Conservation (phyloP, 2,888 invertebrate genomes). For the Scrobipalpa costella region DNA sequence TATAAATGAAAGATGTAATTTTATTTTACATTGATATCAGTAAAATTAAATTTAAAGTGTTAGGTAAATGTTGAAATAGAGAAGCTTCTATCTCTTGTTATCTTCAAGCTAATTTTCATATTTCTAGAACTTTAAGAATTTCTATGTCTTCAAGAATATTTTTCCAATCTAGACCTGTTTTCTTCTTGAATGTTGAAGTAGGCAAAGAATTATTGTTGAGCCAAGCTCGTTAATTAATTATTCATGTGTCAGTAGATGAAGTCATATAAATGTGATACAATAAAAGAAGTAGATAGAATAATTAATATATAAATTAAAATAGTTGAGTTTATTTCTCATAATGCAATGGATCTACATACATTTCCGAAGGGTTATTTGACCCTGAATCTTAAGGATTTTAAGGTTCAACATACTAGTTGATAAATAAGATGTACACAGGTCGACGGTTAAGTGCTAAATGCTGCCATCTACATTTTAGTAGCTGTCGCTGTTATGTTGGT, state of each 20-base stretch:
- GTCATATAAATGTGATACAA: conserved; percentile 65
- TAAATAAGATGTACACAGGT: too few species aligned
- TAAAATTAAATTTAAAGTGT: not conserved
- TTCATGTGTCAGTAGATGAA: conserved; percentile 45
- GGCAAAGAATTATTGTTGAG: conserved; percentile 34
- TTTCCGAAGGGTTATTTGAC: too few species aligned
- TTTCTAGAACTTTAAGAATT: conserved; percentile 15
- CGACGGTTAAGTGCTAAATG: too few species aligned
- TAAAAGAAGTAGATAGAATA: conserved; percentile 33
- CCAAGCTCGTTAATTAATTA: conserved; percentile 41
- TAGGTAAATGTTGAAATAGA: conserved; percentile 18
- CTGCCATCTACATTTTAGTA: too few species aligned
- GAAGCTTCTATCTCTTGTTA: conserved; percentile 23
- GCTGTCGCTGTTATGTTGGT: too few species aligned
- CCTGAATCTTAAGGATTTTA: too few species aligned
- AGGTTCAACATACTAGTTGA: too few species aligned
- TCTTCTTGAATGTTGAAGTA: conserved; percentile 26
- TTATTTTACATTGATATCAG: not conserved
- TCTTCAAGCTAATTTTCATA: conserved; percentile 31
- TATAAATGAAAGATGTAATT: not conserved
- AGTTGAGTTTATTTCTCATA: not conserved
- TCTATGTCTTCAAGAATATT: conserved; percentile 15
- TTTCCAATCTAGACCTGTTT: conserved; percentile 17
- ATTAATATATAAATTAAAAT: not conserved
- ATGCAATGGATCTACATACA: too few species aligned